These are phyloP conservation scores for Chrysaora quinquecirrha DNA, from an alignment of 30 jellyfish, hydroid and myxozoan species.

Conservation along the genomic window DNA sequence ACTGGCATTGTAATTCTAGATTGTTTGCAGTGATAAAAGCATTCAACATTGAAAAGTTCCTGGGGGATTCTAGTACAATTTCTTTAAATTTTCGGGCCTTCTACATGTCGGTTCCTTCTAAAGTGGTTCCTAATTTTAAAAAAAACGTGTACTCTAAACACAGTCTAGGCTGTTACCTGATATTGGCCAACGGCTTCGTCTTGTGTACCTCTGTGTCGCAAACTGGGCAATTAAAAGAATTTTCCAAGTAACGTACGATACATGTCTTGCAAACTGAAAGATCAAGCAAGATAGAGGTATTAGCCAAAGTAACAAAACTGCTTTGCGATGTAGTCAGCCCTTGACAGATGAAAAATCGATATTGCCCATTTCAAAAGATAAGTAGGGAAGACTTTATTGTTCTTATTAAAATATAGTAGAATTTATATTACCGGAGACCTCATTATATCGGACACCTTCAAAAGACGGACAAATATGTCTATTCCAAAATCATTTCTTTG, in stretches of 20 bases:
- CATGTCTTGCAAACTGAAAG: slow-evolving; percentile 90
- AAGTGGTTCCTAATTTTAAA: no score
- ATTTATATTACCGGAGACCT: background rate
- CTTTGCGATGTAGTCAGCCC: background rate
- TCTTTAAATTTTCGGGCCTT: no score
- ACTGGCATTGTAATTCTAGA: no score
- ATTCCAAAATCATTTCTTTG: no score
- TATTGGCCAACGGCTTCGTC: slow-evolving; percentile 92
- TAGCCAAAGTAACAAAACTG: background rate
- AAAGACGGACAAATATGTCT: no score
- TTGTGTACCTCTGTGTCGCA: slow-evolving; percentile 98
- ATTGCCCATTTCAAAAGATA: background rate
- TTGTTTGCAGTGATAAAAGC: no score
- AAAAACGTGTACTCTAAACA: no score
- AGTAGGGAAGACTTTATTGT: background rate
- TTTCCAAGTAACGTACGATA: slow-evolving; percentile 81
- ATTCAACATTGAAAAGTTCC: no score
- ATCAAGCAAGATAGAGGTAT: background rate
- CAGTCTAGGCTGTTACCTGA: slow-evolving; percentile 85
- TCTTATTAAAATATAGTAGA: background rate
- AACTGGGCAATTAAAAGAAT: slow-evolving; percentile 97
- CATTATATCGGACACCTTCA: background rate
- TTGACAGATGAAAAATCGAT: background rate
- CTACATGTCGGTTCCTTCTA: no score
- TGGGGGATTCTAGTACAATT: no score